A percentile compares a stretch with the other conserved stretches of the same genome.
phyloP scores from a whole-genome alignment of 2,113 vertebrate species.

The Crypturellus undulatus region DNA sequence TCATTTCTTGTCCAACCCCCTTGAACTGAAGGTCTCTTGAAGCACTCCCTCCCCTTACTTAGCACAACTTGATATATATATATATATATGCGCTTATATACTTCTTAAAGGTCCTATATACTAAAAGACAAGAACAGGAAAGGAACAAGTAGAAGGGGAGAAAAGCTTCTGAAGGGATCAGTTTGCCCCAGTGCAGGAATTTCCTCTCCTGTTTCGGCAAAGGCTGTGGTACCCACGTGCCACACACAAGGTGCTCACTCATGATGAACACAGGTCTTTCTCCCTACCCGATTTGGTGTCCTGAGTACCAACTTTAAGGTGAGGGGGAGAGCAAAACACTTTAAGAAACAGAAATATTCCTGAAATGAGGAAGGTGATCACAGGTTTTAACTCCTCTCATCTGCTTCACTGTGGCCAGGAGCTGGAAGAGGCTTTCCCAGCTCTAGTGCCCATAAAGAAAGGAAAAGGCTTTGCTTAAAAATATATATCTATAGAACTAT shows the following conservation, averaged over 20 bases:
- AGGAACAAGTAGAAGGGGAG: not conserved
- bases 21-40: slow-evolving; percentile 10
- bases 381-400: slow-evolving; percentile 24
- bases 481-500: slow-evolving; percentile 75
- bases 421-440: slow-evolving; percentile 9
- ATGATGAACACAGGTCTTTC: not conserved
- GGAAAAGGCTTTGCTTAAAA: slow-evolving; percentile 67
- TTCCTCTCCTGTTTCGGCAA: not conserved
- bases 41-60: slow-evolving; percentile 43
- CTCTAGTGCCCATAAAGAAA: not conserved
- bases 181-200: slow-evolving; percentile 46
- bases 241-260: not conserved
- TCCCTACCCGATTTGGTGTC: not conserved
- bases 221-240: not conserved
- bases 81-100: not conserved
- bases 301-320: not conserved
- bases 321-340: not conserved
- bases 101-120: slow-evolving; percentile 55
- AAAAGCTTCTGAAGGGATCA: not conserved
- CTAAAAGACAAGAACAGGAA: slow-evolving; percentile 37
- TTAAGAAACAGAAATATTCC: slow-evolving; percentile 20
- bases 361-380: slow-evolving; percentile 9
- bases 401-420: slow-evolving; percentile 15
- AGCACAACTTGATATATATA: slow-evolving; percentile 20
- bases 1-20: not conserved